Evolutionary conservation across 2,888 invertebrate genomes (phyloP), one percentile per base, ranked within the genome.

Genomic region (Drosophila flavopinicola): DNA sequence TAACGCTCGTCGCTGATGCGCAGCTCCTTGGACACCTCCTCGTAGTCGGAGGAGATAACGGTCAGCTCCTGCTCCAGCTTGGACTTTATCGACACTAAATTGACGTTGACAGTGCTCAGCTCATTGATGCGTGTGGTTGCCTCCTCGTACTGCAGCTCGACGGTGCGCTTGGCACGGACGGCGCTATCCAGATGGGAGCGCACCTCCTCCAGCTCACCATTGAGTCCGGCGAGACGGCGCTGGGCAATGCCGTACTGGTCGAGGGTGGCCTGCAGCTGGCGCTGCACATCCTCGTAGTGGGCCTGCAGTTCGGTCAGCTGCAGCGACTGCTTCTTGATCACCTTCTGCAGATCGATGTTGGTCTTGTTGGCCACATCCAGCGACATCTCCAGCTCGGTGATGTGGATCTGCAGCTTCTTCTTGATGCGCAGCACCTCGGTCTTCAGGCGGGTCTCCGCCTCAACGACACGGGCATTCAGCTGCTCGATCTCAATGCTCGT

Each of bases 401-500:
- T 98, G 90, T 97, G 97, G 91, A 98, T 96, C 93, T 98, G 98
- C 91, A 98, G 93, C 96, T 99, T 99, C 97, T 99, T 99, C 96
- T 98, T 98, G 93, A 99, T 96, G 92, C 98, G 97, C 78, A 95
- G 94, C 58, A 99, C 97, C 92, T 99, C 98, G 88, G 97, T 95
- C 94, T 98, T 98, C 92, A 99, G 93, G 92, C 95, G 97, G 83
- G 97, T 97, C 93, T 99, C 98, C 74, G 98, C 98, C 91, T 99
- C 98, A 69, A 97, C 96, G 84, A 99, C 96, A 88, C 98, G 97
- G 88, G 97, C 96, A 91, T 93, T 97, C 92, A 98, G 93, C 92
- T 98, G 97, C 93, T 98, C 98, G 91, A 99, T 98, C 93, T 99
- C 98, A 92, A 98, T 97, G 93, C 97, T 96, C 91, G 98, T 97